These are phyloP conservation scores for Pantherophis alleghaniensis DNA, from an alignment of 2,797 vertebrate genomes.

Conservation along the genomic window DNA sequence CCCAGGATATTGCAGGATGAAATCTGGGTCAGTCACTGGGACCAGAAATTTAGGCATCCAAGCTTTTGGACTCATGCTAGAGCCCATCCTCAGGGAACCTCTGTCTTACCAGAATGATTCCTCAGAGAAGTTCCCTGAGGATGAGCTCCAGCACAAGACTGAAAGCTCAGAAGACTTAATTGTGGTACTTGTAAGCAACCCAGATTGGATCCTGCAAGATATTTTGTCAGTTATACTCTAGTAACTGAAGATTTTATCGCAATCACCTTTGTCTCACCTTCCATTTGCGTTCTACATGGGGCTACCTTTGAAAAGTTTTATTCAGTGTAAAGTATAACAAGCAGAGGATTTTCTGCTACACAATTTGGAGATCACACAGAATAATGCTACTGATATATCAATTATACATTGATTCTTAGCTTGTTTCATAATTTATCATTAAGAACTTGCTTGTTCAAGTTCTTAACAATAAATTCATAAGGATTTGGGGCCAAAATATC, in stretches of 20 bases:
- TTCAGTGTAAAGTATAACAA: not conserved
- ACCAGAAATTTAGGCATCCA: not conserved
- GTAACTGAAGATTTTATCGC: not conserved
- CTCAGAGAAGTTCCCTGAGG: not conserved
- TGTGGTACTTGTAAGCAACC: accelerated
- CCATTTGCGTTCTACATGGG: not conserved
- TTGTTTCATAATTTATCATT: too few relatives aligned
- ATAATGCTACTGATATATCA: not conserved
- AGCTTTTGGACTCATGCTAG: not conserved
- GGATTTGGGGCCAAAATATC: not conserved
- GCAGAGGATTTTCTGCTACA: not conserved
- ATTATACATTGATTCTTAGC: not conserved
- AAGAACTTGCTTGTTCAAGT: too few relatives aligned
- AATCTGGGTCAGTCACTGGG: not conserved
- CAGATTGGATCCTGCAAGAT: not conserved
- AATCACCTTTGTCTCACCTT: not conserved
- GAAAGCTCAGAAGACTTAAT: not conserved
- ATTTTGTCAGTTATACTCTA: not conserved
- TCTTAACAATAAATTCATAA: not conserved
- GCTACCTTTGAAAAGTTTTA: not conserved
- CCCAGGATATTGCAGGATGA: not conserved
- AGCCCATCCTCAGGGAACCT: not conserved
- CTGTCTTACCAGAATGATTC: not conserved
- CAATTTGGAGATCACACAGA: not conserved
- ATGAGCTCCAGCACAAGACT: not conserved